Evolutionary conservation across 2,797 vertebrate species (phyloP).

Genomic region (Phoeniculus purpureus): DNA sequence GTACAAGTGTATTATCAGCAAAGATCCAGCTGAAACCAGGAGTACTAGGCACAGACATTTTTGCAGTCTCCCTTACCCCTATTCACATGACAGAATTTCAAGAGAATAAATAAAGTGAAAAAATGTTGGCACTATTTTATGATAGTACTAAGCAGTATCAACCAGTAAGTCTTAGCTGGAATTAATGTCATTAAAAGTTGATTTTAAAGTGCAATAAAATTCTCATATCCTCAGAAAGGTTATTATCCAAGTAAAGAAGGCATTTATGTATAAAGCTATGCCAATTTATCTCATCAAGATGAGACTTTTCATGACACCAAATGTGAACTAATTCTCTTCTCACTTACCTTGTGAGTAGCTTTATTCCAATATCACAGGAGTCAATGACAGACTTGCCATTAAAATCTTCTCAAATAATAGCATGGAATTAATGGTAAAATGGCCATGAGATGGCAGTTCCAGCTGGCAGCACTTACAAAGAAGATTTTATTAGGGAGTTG

Average conservation of each 20-base stretch:
- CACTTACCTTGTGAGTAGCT: constrained; percentile 27
- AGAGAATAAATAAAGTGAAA: not conserved
- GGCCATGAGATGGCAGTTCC: constrained; percentile 30
- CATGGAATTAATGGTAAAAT: not conserved
- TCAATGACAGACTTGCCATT: constrained; percentile 9
- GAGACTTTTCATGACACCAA: constrained; percentile 18
- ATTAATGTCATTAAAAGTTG: constrained; percentile 7
- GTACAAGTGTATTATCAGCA: not conserved
- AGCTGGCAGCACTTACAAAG: constrained; percentile 10
- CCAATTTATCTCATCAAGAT: not conserved
- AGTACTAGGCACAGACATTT: not conserved
- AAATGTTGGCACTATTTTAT: not conserved
- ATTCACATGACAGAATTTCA: not conserved
- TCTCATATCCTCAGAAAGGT: constrained; percentile 31
- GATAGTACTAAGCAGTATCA: not conserved
- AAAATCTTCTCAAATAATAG: constrained; percentile 37
- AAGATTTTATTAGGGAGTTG: not conserved
- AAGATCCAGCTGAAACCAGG: not conserved
- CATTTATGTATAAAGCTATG: constrained; percentile 26
- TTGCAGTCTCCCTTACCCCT: not conserved
- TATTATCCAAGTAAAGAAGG: constrained; percentile 23
- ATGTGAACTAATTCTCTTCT: constrained; percentile 27
- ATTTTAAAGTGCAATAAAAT: constrained; percentile 39
- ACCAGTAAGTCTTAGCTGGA: not conserved
- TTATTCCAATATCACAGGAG: constrained; percentile 20